Base-by-base conservation (phyloP, 2,797 vertebrate species). In the Chelonia mydas region DNA sequence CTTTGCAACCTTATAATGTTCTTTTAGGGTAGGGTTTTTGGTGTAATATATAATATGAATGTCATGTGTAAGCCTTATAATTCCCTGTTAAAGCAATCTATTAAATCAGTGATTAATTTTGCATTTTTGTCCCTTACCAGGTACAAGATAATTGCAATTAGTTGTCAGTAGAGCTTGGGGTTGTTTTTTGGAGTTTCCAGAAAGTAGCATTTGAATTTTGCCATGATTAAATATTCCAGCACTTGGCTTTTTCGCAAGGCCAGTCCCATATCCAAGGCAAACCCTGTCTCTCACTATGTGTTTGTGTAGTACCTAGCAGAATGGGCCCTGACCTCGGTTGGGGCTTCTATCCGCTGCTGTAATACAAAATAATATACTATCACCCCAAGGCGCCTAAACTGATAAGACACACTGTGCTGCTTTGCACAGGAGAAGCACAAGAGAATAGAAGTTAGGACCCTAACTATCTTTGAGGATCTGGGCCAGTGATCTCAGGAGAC, bases 161-260 rank as follows among this genome's bases (percentile, higher is more conserved):
- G 2, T 15, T 19, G 17, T 54, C 65, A 79, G 57, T 0, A 0
- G 47, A 83, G 16, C 61, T 87, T 91, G 54, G 19, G n/a, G 57
- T 72, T 85, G 84, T 81, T 89, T 89, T 78, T 49, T 83, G 50
- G 81, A 79, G 78, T 77, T 25, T 5, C 79, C 59, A 83, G 45
- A 76, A 76, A 76, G 13, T 76, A 47, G 78, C 55, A 21, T 49
- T 17, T 47, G 86, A 78, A 23, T 5, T 90, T 92, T 88, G 59
- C 84, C 83, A 61, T 49, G 41, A 23, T 50, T 92, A 31, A 41
- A 37, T 54, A 21, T 49, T 8, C 0, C 51, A 80, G 41, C 25
- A 23, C 28, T 54, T 54, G 21, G 21, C 54, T 92, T 59, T 87
- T 86, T 81, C 61, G 80, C 83, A 84, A 83, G 76, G 53, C 37